Percentiles rank a stretch among this genome's conserved stretches.
Evolutionary conservation across 2,797 vertebrate species (phyloP).

Genomic region (Florisuga fusca): DNA sequence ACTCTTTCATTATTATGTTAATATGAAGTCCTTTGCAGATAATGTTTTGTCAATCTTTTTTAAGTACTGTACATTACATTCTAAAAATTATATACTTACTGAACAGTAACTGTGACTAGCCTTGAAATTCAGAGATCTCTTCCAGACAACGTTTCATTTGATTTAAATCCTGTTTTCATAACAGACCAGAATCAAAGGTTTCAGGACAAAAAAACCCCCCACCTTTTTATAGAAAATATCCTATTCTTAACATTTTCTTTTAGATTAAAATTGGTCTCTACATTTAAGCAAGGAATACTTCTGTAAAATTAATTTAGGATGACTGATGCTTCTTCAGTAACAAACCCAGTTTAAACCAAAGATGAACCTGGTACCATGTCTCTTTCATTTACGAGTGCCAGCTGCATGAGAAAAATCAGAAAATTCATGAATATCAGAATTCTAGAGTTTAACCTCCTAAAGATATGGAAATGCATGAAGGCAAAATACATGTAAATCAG

Average conservation of each 20-base stretch:
- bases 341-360: background rate
- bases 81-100: background rate
- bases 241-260: background rate
- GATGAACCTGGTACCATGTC: background rate
- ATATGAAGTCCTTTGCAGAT: slow-evolving; percentile 9
- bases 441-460: background rate
- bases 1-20: slow-evolving; percentile 33
- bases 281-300: background rate
- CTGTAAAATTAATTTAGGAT: background rate
- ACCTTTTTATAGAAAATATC: background rate
- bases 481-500: background rate
- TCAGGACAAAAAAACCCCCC: background rate
- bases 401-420: background rate
- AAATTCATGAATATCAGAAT: background rate
- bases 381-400: background rate
- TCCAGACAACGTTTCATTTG: background rate
- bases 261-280: background rate
- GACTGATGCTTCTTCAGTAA: background rate
- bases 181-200: background rate
- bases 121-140: background rate
- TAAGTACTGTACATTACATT: background rate
- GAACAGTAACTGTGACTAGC: background rate
- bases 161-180: background rate
- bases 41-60: slow-evolving; percentile 22
- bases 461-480: background rate